Percentiles rank a stretch among this genome's conserved stretches.
Evolutionary conservation across 1,140 invertebrate species (phyloP).

Genomic region (Orussus abietinus): DNA sequence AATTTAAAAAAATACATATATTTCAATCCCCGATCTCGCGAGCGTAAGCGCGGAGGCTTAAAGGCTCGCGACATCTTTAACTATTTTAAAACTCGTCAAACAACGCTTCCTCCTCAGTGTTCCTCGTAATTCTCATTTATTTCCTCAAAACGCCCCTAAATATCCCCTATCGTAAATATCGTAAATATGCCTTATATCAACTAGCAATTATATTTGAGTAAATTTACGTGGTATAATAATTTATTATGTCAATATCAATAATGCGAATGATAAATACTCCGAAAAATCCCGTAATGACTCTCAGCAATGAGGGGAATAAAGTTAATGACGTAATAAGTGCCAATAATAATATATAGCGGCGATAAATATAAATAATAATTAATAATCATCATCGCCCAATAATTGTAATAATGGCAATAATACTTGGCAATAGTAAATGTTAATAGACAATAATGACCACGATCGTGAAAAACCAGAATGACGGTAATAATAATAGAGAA

Average conservation of each 20-base stretch:
- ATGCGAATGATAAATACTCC: conserved; percentile 7
- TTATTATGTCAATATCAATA: conserved; percentile 2
- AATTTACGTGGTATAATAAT: conserved; percentile 4
- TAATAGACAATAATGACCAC: too few species aligned
- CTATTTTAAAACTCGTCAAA: conserved; percentile 45
- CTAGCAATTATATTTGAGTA: conserved; percentile 11
- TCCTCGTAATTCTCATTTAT: not conserved
- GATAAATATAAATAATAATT: conserved; percentile 18
- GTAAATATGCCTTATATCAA: conserved; percentile 7
- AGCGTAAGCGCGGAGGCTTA: conserved; percentile 14
- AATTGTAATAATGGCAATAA: conserved; percentile 15
- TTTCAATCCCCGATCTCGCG: conserved; percentile 43
- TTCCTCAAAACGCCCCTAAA: not conserved
- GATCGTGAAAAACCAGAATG: too few species aligned
- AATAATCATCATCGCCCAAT: conserved; percentile 16
- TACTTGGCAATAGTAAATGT: conserved; percentile 6
- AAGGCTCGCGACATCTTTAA: conserved; percentile 18
- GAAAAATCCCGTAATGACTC: conserved; percentile 11
- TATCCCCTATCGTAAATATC: conserved; percentile 20
- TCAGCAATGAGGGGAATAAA: conserved; percentile 13
- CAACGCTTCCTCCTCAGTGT: conserved; percentile 19
- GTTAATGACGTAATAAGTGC: conserved; percentile 12
- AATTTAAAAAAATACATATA: conserved; percentile 55
- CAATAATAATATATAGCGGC: conserved; percentile 13
- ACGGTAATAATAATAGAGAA: conserved; percentile 14